phyloP scores from a whole-genome alignment of 2,888 invertebrate genomes.

The Electrophaes corylata region DNA sequence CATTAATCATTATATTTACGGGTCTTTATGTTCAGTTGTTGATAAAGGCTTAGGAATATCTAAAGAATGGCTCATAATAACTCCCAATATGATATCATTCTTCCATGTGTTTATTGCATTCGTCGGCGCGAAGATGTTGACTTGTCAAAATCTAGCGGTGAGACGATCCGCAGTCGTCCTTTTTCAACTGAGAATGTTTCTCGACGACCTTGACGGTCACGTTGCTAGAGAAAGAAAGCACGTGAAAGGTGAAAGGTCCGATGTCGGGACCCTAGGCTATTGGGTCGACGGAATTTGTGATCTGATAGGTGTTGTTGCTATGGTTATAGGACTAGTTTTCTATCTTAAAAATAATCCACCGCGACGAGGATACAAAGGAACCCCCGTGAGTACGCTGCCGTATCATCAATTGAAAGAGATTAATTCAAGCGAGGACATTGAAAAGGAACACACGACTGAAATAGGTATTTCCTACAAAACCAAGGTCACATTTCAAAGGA shows the following conservation, averaged over 20 bases:
- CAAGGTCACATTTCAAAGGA: constrained; percentile 87
- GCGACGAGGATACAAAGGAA: constrained; percentile 86
- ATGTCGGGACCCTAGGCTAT: constrained; percentile 92
- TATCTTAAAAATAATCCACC: constrained; percentile 90
- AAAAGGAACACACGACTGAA: constrained; percentile 71
- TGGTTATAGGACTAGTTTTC: constrained; percentile 87
- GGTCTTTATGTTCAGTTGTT: constrained; percentile 90
- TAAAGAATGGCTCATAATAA: constrained; percentile 84
- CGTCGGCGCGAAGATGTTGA: constrained; percentile 89
- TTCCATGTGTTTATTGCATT: constrained; percentile 91
- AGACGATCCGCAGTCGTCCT: constrained; percentile 90
- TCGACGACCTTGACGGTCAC: constrained; percentile 94
- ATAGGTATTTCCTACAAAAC: constrained; percentile 86
- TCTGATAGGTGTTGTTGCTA: constrained; percentile 88
- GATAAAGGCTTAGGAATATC: constrained; percentile 88
- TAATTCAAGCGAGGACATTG: constrained; percentile 73
- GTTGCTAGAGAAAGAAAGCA: constrained; percentile 91
- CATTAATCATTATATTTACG: constrained; percentile 92
- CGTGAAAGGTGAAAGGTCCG: constrained; percentile 90
- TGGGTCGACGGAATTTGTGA: constrained; percentile 94
- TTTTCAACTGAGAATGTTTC: constrained; percentile 91
- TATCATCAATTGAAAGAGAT: constrained; percentile 77
- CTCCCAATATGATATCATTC: constrained; percentile 93
- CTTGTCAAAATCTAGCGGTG: constrained; percentile 88
- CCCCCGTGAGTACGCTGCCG: constrained; percentile 85